Evolutionary conservation across 2,888 invertebrate genomes (phyloP).

Genomic region (Dorcus hopei): DNA sequence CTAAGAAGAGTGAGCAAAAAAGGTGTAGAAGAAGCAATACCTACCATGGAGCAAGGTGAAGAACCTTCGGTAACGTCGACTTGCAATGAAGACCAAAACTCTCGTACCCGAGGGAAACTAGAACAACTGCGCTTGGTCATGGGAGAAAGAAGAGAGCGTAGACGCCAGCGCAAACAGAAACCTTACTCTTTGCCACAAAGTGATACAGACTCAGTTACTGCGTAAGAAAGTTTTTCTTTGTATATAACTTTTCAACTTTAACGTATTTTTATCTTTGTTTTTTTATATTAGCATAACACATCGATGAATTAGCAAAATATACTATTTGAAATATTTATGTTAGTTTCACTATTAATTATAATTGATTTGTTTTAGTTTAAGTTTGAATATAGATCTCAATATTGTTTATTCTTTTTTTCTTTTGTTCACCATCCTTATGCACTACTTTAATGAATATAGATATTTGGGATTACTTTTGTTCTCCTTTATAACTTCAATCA

Average conservation of each 20-base stretch:
- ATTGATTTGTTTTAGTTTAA: slow-evolving; percentile 7
- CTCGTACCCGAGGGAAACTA: slow-evolving; percentile 67
- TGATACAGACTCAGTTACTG: slow-evolving; percentile 49
- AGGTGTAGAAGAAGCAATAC: slow-evolving; percentile 43
- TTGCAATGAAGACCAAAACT: slow-evolving; percentile 46
- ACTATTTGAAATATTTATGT: slow-evolving; percentile 22
- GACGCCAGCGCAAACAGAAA: slow-evolving; percentile 73
- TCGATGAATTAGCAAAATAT: slow-evolving; percentile 20
- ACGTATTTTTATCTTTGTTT: slow-evolving; percentile 30
- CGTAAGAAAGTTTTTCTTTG: slow-evolving; percentile 24
- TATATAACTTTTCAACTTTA: slow-evolving; percentile 27
- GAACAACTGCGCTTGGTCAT: slow-evolving; percentile 84
- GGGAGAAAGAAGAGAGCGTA: slow-evolving; percentile 83
- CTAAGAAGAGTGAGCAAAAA: slow-evolving; percentile 40
- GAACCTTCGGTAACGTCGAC: slow-evolving; percentile 27
- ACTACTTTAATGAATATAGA: no score
- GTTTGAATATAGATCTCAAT: slow-evolving; percentile 18
- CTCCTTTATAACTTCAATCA: no score
- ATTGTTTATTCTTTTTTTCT: slow-evolving; percentile 9
- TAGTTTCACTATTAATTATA: slow-evolving; percentile 17
- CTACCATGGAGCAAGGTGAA: slow-evolving; percentile 28
- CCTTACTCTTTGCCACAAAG: slow-evolving; percentile 60
- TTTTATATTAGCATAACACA: slow-evolving; percentile 24
- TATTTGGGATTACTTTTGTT: no score
- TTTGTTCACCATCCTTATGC: background rate